Evolutionary conservation across 1,140 invertebrate species (phyloP).

Genomic region (Xylocopa sonorina): DNA sequence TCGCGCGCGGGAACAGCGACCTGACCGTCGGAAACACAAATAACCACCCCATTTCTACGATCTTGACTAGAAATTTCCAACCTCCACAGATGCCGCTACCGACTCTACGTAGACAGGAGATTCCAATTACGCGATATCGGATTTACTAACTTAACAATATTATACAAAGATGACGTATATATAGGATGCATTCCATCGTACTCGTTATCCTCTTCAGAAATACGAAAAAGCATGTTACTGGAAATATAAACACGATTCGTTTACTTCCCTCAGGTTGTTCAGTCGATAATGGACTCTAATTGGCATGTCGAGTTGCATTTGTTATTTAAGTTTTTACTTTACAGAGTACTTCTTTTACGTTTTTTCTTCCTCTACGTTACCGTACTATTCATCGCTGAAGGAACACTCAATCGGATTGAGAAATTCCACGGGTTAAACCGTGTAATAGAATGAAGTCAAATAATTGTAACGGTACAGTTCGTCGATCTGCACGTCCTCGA

Average conservation of each 20-base stretch:
- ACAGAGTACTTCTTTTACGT: neutral
- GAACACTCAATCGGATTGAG: too few relatives aligned
- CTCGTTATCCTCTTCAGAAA: neutral
- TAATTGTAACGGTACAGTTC: constrained; percentile 8
- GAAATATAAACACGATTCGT: too few relatives aligned
- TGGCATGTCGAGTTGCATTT: neutral
- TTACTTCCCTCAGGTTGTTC: neutral
- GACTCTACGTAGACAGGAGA: neutral
- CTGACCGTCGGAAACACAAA: neutral
- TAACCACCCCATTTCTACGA: neutral
- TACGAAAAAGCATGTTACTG: too few relatives aligned
- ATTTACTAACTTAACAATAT: neutral
- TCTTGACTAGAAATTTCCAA: neutral
- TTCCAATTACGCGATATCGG: neutral
- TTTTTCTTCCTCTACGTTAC: neutral
- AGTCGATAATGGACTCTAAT: constrained; percentile 8
- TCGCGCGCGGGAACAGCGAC: neutral
- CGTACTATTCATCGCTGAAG: neutral
- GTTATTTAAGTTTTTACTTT: neutral
- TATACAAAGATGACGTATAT: neutral
- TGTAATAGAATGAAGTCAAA: neutral
- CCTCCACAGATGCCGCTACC: neutral
- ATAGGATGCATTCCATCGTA: neutral
- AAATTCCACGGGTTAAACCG: neutral
- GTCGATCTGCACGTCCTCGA: neutral